A percentile compares a stretch with the other conserved stretches of the same genome.
These are phyloP conservation scores for Leucozona laternaria DNA, from an alignment of 2,888 invertebrate genomes.

Conservation along the genomic window DNA sequence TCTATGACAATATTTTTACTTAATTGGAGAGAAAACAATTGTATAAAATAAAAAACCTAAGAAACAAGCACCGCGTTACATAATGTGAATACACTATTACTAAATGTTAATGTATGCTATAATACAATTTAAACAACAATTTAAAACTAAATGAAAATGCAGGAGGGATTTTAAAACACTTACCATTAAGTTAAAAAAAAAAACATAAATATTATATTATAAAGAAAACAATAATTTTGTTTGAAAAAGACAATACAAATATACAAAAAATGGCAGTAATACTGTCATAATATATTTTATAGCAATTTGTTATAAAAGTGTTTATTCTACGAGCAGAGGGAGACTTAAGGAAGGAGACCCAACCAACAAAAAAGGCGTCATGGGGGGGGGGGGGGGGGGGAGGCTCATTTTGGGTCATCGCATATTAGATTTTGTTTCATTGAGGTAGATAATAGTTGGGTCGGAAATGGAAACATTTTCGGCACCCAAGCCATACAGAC, in stretches of 20 bases:
- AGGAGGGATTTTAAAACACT: neutral
- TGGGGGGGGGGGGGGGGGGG: too few species aligned
- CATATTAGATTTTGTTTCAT: too few species aligned
- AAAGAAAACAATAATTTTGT: slow-evolving; percentile 33
- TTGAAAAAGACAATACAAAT: slow-evolving; percentile 67
- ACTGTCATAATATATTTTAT: slow-evolving; percentile 25
- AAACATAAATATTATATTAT: neutral
- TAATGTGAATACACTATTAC: slow-evolving; percentile 1
- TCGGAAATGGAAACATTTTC: too few species aligned
- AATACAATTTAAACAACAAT: neutral
- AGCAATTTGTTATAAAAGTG: too few species aligned
- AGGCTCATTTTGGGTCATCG: too few species aligned
- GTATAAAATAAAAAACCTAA: neutral
- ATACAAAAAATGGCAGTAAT: slow-evolving; percentile 50
- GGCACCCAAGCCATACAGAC: too few species aligned
- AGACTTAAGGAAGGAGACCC: too few species aligned
- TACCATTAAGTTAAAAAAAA: slow-evolving; percentile 17
- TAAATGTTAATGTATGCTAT: slow-evolving; percentile 35
- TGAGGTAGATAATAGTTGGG: too few species aligned
- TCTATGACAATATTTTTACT: slow-evolving; percentile 29
- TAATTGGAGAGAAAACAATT: slow-evolving; percentile 1
- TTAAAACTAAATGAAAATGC: neutral
- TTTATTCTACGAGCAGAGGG: too few species aligned
- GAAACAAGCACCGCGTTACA: neutral
- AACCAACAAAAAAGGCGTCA: too few species aligned